phyloP scores from a whole-genome alignment of 2,888 invertebrate species.

The Oscheius sp. region DNA sequence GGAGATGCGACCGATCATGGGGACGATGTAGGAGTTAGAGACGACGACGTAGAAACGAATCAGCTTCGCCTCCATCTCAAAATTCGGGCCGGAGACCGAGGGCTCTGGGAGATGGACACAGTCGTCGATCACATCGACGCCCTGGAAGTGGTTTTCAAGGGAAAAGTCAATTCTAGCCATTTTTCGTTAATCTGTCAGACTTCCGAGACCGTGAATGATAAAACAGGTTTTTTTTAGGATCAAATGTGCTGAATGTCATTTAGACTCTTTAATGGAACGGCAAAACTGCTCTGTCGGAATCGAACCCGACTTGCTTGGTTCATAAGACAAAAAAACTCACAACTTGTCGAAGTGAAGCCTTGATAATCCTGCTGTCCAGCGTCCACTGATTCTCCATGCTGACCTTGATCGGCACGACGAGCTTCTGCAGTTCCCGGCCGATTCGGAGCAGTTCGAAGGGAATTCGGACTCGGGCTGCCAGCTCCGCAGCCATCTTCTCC shows the following conservation, averaged over 20 bases:
- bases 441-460: constrained; percentile 62
- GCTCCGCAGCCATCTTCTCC: constrained; percentile 69
- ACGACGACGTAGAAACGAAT: constrained; percentile 68
- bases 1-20: constrained; percentile 69
- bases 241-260: no score
- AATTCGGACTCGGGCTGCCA: constrained; percentile 64
- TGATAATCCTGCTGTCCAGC: constrained; percentile 57
- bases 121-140: constrained; percentile 80
- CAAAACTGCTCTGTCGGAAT: no score
- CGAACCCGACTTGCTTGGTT: no score
- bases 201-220: not conserved
- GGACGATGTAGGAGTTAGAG: constrained; percentile 65
- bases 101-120: constrained; percentile 83
- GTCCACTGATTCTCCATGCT: constrained; percentile 70
- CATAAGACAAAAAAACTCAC: constrained; percentile 17
- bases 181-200: not conserved
- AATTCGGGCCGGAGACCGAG: constrained; percentile 85
- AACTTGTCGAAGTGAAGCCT: constrained; percentile 61
- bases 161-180: not conserved
- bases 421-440: constrained; percentile 60
- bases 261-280: no score
- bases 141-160: constrained; percentile 74
- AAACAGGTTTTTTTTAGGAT: no score
- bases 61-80: constrained; percentile 82
- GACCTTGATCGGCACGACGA: constrained; percentile 65